Conservation (phyloP, 1,140 invertebrate species). For the Ericerus pela region DNA sequence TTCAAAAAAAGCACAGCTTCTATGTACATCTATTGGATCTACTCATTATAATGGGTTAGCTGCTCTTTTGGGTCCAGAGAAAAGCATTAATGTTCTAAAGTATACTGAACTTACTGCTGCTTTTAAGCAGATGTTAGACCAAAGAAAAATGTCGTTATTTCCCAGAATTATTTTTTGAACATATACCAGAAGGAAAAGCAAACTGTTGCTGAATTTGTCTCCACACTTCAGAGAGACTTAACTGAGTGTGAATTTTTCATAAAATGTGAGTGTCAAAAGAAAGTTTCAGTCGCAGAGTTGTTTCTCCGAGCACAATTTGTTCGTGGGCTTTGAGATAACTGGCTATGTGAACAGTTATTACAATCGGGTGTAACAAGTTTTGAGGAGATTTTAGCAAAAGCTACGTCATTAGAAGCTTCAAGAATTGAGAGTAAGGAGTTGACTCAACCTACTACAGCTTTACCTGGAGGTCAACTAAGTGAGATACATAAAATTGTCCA, state of each 20-base stretch:
- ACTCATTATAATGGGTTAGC: conserved; percentile 5
- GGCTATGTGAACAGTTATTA: conserved; percentile 22
- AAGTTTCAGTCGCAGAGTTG: conserved; percentile 22
- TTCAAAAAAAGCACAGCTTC: neutral
- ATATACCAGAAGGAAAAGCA: conserved; percentile 22
- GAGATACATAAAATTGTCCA: neutral
- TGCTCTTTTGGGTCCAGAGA: neutral
- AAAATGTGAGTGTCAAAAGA: conserved; percentile 2
- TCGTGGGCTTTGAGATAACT: conserved; percentile 22
- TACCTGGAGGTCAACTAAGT: neutral
- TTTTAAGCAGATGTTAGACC: conserved; percentile 20
- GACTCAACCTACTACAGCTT: neutral
- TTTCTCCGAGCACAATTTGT: conserved; percentile 26
- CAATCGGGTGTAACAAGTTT: conserved; percentile 4
- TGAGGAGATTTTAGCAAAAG: neutral
- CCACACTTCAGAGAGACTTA: conserved; percentile 17
- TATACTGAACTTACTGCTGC: conserved; percentile 19
- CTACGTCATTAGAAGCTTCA: neutral
- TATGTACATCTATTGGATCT: neutral
- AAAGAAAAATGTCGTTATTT: conserved; percentile 20
- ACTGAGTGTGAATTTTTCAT: conserved; percentile 18
- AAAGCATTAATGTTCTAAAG: neutral
- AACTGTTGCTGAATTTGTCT: conserved; percentile 21
- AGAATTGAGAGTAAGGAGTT: conserved; percentile 1
- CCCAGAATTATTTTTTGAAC: conserved; percentile 24